Evolutionary conservation across 2,113 vertebrate genomes (phyloP), one percentile per base, ranked within the genome.

Genomic region (Mormyrus iriodes): DNA sequence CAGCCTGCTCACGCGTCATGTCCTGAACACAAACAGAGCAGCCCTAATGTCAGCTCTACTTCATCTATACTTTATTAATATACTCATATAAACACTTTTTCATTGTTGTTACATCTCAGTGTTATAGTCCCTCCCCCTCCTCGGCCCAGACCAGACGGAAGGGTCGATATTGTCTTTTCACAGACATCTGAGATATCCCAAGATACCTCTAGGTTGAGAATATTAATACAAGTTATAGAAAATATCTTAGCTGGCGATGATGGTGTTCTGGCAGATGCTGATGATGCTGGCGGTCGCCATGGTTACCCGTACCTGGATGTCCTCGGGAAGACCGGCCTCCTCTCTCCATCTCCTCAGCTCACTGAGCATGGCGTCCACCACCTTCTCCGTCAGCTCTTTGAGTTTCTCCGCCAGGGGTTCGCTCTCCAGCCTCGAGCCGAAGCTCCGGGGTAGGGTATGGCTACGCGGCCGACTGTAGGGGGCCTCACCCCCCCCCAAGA

Each of bases 371-470:
- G 93, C 90, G 0, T 98, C 97, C 90, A 96, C 92, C 0, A 96
- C 97, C 89, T 97, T 97, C 90, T 98, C 98, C 90, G 96, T 94
- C 0, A 95, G 94, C 1, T 93, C 21, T 44, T 46, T 42, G 87
- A 95, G 97, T 91, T 97, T 97, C 93, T 98, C 98, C 89, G 98
- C 97, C 6, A 96, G 88, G 2, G 97, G 95, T 0, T 97, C 97
- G 94, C 96, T 98, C 90, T 99, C 98, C 2, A 99, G 96, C 89
- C 98, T 98, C 27, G 98, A 99, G 88, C 98, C 98, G 0, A 99
- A 99, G 93, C 98, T 99, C 93, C 97, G 98, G 82, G 98, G 98
- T 69, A 99, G 97, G 0, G 98, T 99, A 93, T 99, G 98, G 94
- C 98, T 99, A 90, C 98, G 97, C 90, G 98, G 98, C 31, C 97